Conservation (phyloP, 2,888 invertebrate genomes). For the Deilephila porcellus region DNA sequence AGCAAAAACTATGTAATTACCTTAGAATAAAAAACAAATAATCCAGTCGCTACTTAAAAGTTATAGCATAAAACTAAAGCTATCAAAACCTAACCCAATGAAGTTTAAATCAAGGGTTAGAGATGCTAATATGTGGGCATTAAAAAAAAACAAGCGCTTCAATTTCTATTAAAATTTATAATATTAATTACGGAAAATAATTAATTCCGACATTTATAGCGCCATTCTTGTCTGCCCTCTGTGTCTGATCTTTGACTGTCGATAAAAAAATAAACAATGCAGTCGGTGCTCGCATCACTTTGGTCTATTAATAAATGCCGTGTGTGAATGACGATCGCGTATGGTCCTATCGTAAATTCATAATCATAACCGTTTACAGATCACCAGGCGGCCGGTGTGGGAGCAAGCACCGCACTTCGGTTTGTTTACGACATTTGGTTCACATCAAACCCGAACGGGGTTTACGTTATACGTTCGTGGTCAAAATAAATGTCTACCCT, state of each 20-base stretch:
- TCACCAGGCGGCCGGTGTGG: constrained; percentile 46
- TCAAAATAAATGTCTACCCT: constrained; percentile 34
- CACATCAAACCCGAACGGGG: constrained; percentile 48
- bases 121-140: neutral
- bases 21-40: too few relatives aligned
- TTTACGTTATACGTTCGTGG: constrained; percentile 39
- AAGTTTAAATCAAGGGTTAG: neutral
- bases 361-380: constrained; percentile 50
- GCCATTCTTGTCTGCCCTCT: neutral
- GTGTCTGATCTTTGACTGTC: constrained; percentile 21
- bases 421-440: constrained; percentile 61
- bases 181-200: neutral
- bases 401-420: constrained; percentile 51
- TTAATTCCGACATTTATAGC: neutral
- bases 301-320: constrained; percentile 40
- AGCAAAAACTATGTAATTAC: too few relatives aligned
- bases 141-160: too few relatives aligned
- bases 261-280: constrained; percentile 29
- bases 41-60: too few relatives aligned
- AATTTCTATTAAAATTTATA: too few relatives aligned
- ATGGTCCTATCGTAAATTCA: constrained; percentile 42
- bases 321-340: constrained; percentile 38
- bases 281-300: constrained; percentile 31
- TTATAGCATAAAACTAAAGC: too few relatives aligned
- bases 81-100: too few relatives aligned